These are phyloP conservation scores for Cygnus olor DNA, from an alignment of 2,797 vertebrate genomes.

Conservation along the genomic window DNA sequence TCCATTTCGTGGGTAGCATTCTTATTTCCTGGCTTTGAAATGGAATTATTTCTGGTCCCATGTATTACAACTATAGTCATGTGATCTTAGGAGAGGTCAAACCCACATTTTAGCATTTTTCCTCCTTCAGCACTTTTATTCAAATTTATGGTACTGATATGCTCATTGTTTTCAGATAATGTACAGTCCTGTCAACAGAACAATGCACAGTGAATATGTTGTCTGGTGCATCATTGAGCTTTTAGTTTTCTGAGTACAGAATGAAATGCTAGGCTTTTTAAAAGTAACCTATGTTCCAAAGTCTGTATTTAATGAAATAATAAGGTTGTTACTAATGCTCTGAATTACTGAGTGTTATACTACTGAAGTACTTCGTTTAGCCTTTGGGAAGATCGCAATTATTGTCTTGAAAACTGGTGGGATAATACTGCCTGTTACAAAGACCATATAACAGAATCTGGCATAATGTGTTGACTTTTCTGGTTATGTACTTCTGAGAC, in stretches of 20 bases:
- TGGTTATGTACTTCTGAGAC: not conserved
- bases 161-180: slow-evolving; percentile 67
- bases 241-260: slow-evolving; percentile 22
- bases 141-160: slow-evolving; percentile 43
- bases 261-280: not conserved
- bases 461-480: not conserved
- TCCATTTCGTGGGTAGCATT: slow-evolving; percentile 32
- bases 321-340: not conserved
- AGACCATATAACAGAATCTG: not conserved
- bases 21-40: slow-evolving; percentile 44
- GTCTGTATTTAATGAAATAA: not conserved
- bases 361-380: not conserved
- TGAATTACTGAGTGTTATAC: not conserved
- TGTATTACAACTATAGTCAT: slow-evolving; percentile 1
- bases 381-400: not conserved
- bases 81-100: slow-evolving; percentile 57
- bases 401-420: not conserved
- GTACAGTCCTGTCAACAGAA: slow-evolving; percentile 43
- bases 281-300: not conserved
- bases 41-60: slow-evolving; percentile 21
- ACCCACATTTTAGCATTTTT: slow-evolving; percentile 64
- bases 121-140: slow-evolving; percentile 61
- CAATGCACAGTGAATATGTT: slow-evolving; percentile 66
- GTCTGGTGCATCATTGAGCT: slow-evolving; percentile 24
- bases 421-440: not conserved